phyloP scores from a whole-genome alignment of 2,888 invertebrate species.

The Oscheius sp. region DNA sequence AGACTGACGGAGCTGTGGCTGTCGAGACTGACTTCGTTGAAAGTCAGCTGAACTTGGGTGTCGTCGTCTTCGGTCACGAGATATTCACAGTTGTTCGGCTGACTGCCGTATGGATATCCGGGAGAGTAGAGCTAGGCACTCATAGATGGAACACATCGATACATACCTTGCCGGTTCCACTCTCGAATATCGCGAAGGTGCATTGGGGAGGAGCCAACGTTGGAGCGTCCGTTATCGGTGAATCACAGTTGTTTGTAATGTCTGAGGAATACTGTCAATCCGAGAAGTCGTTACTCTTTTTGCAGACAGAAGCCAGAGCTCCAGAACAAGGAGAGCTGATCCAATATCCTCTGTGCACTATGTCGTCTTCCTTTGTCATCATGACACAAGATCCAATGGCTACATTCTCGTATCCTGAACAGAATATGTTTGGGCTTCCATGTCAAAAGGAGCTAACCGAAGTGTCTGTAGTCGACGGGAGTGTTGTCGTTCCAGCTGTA shows the following conservation, averaged over 20 bases:
- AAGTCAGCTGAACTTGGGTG: too few species aligned
- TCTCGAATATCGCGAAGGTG: not conserved
- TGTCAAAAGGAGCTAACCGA: not conserved
- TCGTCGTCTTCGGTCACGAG: not conserved
- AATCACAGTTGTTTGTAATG: not conserved
- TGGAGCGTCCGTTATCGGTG: too few species aligned
- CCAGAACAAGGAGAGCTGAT: not conserved
- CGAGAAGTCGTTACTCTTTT: not conserved
- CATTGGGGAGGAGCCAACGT: not conserved
- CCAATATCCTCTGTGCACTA: not conserved
- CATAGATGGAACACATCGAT: not conserved
- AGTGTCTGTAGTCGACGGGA: not conserved
- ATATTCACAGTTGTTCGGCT: constrained; percentile 3
- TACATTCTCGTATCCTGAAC: not conserved
- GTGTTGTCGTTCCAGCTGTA: not conserved
- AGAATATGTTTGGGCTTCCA: too few species aligned
- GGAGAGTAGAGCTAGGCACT: not conserved
- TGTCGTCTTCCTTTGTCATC: not conserved
- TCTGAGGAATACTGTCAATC: not conserved
- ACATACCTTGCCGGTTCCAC: not conserved
- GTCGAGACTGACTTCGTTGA: too few species aligned
- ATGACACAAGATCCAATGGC: not conserved
- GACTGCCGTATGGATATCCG: not conserved
- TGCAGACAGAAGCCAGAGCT: not conserved
- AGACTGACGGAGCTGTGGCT: too few species aligned